phyloP scores from a whole-genome alignment of 2,888 invertebrate species.

The Busseola fusca region DNA sequence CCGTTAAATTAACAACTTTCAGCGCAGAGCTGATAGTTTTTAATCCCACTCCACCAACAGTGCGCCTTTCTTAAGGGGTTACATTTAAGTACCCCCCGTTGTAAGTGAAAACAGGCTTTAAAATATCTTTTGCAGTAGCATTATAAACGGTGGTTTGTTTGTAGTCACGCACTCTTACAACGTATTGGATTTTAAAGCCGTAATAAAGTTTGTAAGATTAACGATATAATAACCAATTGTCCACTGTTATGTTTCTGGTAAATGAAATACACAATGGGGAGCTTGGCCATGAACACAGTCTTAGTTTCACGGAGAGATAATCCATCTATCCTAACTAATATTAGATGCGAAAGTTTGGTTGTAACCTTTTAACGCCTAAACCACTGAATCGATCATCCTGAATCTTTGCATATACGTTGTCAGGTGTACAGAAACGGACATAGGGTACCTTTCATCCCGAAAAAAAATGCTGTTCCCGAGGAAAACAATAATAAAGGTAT shows the following conservation, averaged over 20 bases:
- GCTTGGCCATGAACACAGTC: not conserved
- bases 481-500: too few relatives aligned
- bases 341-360: too few relatives aligned
- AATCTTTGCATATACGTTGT: too few relatives aligned
- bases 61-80: not conserved
- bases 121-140: conserved; percentile 1
- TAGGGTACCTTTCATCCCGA: too few relatives aligned
- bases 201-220: conserved; percentile 32
- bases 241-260: conserved; percentile 1
- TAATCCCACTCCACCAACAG: not conserved
- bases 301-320: not conserved
- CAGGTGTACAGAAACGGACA: too few relatives aligned
- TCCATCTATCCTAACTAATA: not conserved
- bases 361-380: too few relatives aligned
- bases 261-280: conserved; percentile 8
- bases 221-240: conserved; percentile 17
- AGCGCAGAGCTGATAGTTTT: not conserved
- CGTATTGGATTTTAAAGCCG: conserved; percentile 35
- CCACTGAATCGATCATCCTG: too few relatives aligned
- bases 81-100: not conserved
- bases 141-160: conserved; percentile 16
- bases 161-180: conserved; percentile 9
- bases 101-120: not conserved
- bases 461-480: too few relatives aligned
- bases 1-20: not conserved